Evolutionary conservation across 2,888 invertebrate genomes (phyloP), one percentile per base, ranked within the genome.

Genomic region (Diogma glabrata): DNA sequence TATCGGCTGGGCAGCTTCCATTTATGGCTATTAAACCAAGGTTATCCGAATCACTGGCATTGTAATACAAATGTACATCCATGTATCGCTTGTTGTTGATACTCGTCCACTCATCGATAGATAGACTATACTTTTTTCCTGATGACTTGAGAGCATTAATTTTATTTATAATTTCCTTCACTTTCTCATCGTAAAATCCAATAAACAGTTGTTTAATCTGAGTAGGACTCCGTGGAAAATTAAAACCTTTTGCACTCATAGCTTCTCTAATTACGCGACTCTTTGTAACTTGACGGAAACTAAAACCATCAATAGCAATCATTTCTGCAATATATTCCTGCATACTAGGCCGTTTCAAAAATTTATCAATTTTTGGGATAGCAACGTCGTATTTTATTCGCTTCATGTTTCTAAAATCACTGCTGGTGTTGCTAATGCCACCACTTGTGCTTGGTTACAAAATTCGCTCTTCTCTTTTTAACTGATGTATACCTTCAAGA

Each of bases 21-120:
- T 28, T 28, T 28, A 9, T 28, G 28, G 16, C 8, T 16, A 47
- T 17, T 17, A 47, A 10, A 1, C 47, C 47, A 3, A 47, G 12
- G 17, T 47, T 47, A 20, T 43, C 33, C 33, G 33, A 33, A 33
- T 3, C 33, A 16, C 14, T 33, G 33, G 33, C 16, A 33, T 33
- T 33, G 33, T 33, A 33, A 33, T 33, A 33, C 33, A 33, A 33
- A 33, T 33, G 33, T 33, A 33, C 33, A 33, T 43, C 43, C 43
- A 43, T 43, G 20, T 43, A 43, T 43, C 43, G 7, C 20, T 43
- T 19, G 12, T 43, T 43, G 17, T 9, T 20, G 9, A 43, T 43
- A 12, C 43, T 43, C 7, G 43, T 43, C 43, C 43, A n/a, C 33
- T 33, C 33, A 33, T 33, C 33, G 33, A 33, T 33, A 33, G 33